Conservation (phyloP, 1,140 invertebrate genomes). For the Amphibalanus amphitrite region DNA sequence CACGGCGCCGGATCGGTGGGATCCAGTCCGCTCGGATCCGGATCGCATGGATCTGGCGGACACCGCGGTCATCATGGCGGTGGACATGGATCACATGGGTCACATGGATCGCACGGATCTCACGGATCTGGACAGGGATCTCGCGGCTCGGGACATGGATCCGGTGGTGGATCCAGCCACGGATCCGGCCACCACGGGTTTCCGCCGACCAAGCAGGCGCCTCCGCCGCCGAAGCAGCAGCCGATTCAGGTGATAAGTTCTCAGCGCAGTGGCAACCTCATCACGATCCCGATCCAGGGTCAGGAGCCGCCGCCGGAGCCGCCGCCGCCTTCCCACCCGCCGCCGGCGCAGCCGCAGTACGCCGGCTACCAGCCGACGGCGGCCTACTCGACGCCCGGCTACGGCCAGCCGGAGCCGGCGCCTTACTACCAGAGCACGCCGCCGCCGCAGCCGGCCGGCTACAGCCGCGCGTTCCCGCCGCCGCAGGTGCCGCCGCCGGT, state of each 20-base stretch:
- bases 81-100: slow-evolving; percentile 11
- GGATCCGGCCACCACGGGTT: slow-evolving; percentile 9
- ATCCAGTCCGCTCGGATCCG: background rate
- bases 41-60: background rate
- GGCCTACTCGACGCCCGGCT: too few species aligned
- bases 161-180: too few species aligned
- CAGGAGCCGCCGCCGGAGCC: slow-evolving; percentile 35
- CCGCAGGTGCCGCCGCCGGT: slow-evolving; percentile 1
- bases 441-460: background rate
- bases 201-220: slow-evolving; percentile 10
- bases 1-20: slow-evolving; percentile 6
- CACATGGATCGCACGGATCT: slow-evolving; percentile 16
- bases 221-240: slow-evolving; percentile 13
- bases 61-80: slow-evolving; percentile 4
- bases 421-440: too few species aligned
- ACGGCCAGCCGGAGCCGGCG: too few species aligned
- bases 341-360: background rate
- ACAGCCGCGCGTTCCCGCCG: slow-evolving; percentile 14
- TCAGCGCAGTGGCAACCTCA: slow-evolving; percentile 39
- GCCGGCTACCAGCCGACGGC: too few species aligned
- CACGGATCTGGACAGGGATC: slow-evolving; percentile 6
- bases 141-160: slow-evolving; percentile 5
- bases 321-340: slow-evolving; percentile 13
- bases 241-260: slow-evolving; percentile 21
- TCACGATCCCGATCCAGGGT: slow-evolving; percentile 48